Percentiles rank a stretch among this genome's conserved stretches.
Conservation (phyloP, 2,888 invertebrate species). For the Tigriopus californicus region DNA sequence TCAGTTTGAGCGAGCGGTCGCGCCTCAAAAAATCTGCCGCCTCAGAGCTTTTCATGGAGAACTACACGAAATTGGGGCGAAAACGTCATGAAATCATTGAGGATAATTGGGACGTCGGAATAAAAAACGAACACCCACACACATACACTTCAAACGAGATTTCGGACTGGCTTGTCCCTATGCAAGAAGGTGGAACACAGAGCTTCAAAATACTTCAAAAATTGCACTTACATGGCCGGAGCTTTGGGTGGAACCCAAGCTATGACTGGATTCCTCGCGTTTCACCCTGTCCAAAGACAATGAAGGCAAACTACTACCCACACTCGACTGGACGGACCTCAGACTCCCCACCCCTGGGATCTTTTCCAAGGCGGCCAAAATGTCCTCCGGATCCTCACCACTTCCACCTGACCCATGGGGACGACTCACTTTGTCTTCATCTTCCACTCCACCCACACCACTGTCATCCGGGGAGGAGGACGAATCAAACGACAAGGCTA, state of each 20-base stretch:
- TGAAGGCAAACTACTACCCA: not conserved
- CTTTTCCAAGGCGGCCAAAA: constrained; percentile 12
- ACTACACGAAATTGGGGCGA: no score
- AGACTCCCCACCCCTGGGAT: constrained; percentile 12
- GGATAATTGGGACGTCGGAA: constrained; percentile 1
- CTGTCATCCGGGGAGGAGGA: no score
- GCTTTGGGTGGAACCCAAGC: not conserved
- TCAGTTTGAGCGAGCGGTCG: no score
- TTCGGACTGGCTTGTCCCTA: not conserved
- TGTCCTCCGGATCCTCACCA: constrained; percentile 4
- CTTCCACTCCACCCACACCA: no score
- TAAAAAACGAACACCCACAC: not conserved
- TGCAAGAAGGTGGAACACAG: not conserved
- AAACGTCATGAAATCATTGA: not conserved
- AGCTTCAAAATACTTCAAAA: no score
- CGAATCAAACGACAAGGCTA: no score
- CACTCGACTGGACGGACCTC: not conserved
- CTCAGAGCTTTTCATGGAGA: no score
- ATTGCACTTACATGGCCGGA: not conserved
- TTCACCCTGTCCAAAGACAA: not conserved
- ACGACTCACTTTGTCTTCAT: no score
- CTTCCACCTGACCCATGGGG: not conserved
- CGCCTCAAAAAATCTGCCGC: no score
- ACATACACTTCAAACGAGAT: not conserved
- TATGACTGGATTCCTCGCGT: constrained; percentile 8